phyloP scores from a whole-genome alignment of 2,888 invertebrate genomes.

The Pseudococcus jackbeardsleyi region DNA sequence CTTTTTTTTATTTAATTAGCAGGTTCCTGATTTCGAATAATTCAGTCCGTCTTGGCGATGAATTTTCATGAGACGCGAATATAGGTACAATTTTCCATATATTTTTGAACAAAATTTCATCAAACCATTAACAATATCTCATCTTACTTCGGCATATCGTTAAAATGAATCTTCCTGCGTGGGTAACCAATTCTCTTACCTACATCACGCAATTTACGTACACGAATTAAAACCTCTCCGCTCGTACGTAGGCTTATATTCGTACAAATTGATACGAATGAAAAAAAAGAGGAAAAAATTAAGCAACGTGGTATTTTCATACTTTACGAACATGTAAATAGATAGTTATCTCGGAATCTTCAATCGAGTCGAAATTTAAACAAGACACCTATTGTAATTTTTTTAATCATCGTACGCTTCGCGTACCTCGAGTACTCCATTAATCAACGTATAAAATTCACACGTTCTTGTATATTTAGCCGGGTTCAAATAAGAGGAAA shows the following conservation, averaged over 20 bases:
- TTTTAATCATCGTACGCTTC: constrained; percentile 32
- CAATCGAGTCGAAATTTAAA: constrained; percentile 17
- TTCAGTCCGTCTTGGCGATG: not conserved
- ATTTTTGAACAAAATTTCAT: not conserved
- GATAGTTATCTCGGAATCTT: constrained; percentile 28
- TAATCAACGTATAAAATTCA: constrained; percentile 10
- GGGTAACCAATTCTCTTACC: not conserved
- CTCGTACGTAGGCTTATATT: not conserved
- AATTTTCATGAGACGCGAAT: constrained; percentile 8
- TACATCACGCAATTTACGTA: not conserved
- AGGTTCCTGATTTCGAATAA: not conserved
- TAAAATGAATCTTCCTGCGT: not conserved
- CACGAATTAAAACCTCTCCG: not conserved
- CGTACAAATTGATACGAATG: not conserved
- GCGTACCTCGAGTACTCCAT: constrained; percentile 3
- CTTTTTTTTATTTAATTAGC: not conserved
- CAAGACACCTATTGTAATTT: constrained; percentile 34
- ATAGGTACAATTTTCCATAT: not conserved
- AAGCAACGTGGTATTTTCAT: constrained; percentile 23
- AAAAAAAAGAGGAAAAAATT: constrained; percentile 13
- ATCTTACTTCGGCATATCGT: not conserved
- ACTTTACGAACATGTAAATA: constrained; percentile 27
- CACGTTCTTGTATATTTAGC: constrained; percentile 1
- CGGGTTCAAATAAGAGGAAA: not conserved
- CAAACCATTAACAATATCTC: not conserved